Base-by-base conservation (phyloP, 2,113 vertebrate species). In the Albula glossodonta region DNA sequence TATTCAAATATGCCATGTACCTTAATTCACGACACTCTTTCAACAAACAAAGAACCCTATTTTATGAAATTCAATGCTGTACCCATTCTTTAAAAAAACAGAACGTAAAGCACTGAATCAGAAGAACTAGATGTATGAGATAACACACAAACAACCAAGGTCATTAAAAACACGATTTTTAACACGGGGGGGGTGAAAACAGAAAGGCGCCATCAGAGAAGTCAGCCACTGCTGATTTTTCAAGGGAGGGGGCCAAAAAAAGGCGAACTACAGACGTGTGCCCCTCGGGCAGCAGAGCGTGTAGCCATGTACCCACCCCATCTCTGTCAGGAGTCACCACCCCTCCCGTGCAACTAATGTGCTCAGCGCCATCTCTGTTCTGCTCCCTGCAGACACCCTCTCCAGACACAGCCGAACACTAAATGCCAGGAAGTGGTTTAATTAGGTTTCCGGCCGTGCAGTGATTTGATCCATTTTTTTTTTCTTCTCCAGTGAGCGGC, bases 381-480 rank as follows among this genome's bases (percentile, higher is more conserved):
- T 11, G 13, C 17, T 41, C 12, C 48, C 19, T 19, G 25, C 74
- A 25, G 25, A 51, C 31, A 2, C 81, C 53, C 53, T 12, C 74
- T 15, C 15, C 49, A 80, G 77, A 80, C 84, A 60, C 77, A 60
- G 78, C 10, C 78, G n/a, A 60, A 49, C 48, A 57, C 84, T 80
- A 80, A 74, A 85, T 81, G 84, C 78, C 84, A 70, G 84, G 84
- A 85, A 85, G 84, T 56, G 79, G 41, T 80, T 85, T 85, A 80
- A 85, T 85, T 85, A 81, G 5, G 78, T 81, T 66, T 85, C 78
- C 78, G 80, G 53, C 56, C 50, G 53, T 51, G 25, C 41, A 41
- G 48, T 78, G 22, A 78, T 53, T 66, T 66, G 49, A 51, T 85
- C 84, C 84, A 66, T 50, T 81, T 85, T 78, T 63, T 66, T 15